Conservation (phyloP, 2,797 vertebrate species). For the Esox lucius region DNA sequence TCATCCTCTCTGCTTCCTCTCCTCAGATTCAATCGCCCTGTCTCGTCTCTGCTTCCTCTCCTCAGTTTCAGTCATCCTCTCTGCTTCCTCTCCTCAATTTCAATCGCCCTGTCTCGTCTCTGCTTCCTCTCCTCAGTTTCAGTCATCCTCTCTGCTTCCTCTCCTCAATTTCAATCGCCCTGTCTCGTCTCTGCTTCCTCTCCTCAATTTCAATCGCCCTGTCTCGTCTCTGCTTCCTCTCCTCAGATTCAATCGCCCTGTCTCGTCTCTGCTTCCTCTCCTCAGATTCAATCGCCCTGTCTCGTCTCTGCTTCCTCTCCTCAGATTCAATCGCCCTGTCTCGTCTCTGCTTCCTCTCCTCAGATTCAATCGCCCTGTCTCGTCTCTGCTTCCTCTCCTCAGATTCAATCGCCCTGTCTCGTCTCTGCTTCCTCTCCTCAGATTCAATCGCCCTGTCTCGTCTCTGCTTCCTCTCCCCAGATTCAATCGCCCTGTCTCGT, state of each 20-base stretch:
- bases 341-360: not conserved
- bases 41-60: no score
- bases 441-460: not conserved
- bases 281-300: not conserved
- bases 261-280: no score
- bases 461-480: not conserved
- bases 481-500: not conserved
- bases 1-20: not conserved
- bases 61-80: slow-evolving; percentile 59
- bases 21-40: no score
- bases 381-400: not conserved
- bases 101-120: not conserved
- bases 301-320: not conserved
- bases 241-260: not conserved
- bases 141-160: no score
- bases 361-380: not conserved
- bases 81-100: slow-evolving; percentile 51
- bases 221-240: no score
- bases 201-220: not conserved
- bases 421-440: not conserved
- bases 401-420: not conserved
- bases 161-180: not conserved
- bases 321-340: not conserved
- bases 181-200: not conserved
- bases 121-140: not conserved